Conservation (phyloP, 1,140 invertebrate genomes). For the Eumaeus atala region DNA sequence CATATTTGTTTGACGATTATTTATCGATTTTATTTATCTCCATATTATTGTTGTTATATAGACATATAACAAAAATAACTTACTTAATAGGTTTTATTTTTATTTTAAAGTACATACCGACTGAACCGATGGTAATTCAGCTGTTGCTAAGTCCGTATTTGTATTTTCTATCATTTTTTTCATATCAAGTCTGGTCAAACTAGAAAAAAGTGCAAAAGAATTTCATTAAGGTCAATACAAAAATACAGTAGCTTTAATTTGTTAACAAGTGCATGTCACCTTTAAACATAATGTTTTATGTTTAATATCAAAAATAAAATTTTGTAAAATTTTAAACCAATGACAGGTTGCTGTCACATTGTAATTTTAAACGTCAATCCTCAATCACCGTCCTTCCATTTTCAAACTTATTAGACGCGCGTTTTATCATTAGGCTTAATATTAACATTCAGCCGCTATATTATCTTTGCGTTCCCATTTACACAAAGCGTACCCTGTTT, state of each 20-base stretch:
- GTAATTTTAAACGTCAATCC: background rate
- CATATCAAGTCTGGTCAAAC: conserved; percentile 1
- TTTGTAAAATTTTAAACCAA: conserved; percentile 20
- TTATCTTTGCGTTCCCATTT: too few relatives aligned
- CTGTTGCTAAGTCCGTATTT: conserved; percentile 16
- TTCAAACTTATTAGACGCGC: too few relatives aligned
- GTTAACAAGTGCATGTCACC: conserved; percentile 46
- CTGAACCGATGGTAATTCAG: conserved; percentile 12
- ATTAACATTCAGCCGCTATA: too few relatives aligned
- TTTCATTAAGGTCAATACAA: background rate
- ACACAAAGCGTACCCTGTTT: too few relatives aligned
- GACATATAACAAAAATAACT: background rate
- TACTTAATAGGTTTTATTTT: conserved; percentile 4
- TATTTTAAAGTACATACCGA: background rate
- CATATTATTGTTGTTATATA: too few relatives aligned
- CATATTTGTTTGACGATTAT: too few relatives aligned
- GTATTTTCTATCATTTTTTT: conserved; percentile 20
- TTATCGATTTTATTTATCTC: too few relatives aligned
- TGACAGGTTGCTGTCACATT: background rate
- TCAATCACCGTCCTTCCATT: too few relatives aligned
- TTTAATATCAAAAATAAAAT: conserved; percentile 61
- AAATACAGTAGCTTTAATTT: conserved; percentile 11
- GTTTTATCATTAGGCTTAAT: too few relatives aligned
- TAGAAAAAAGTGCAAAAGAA: background rate
- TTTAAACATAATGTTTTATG: conserved; percentile 55